Percentiles rank a stretch among this genome's conserved stretches.
phyloP scores from a whole-genome alignment of 2,113 vertebrate genomes.

The Amphiprion ocellaris region DNA sequence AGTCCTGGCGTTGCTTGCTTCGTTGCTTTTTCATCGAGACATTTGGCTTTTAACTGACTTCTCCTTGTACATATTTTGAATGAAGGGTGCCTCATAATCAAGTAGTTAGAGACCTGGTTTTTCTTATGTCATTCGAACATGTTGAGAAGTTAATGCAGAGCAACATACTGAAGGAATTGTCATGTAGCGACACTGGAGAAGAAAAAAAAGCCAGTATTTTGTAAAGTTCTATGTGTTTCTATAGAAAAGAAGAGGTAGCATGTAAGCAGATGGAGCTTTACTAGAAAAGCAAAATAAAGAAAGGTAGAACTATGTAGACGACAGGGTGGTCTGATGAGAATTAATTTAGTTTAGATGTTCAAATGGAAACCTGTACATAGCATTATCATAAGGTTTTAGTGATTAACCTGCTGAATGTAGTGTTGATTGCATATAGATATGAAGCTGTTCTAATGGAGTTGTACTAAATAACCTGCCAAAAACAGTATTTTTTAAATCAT shows the following conservation, averaged over 20 bases:
- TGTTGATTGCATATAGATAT: conserved; percentile 60
- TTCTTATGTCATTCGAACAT: not conserved
- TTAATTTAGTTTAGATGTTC: conserved; percentile 37
- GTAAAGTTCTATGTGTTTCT: not conserved
- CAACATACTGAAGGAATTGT: not conserved
- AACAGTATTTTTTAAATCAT: conserved; percentile 27
- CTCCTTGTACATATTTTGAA: not conserved
- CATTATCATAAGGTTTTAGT: conserved; percentile 48
- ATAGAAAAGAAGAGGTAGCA: conserved; percentile 1
- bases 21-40: not conserved
- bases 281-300: not conserved
- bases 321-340: not conserved
- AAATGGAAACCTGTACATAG: conserved; percentile 58
- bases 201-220: conserved; percentile 14
- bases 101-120: not conserved
- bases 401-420: conserved; percentile 81
- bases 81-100: not conserved
- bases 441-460: conserved; percentile 31
- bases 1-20: conserved; percentile 17
- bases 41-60: not conserved
- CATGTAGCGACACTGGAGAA: not conserved
- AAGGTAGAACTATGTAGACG: not conserved
- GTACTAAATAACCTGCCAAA: conserved; percentile 38
- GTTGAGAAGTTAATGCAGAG: not conserved
- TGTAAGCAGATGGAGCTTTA: not conserved